Evolutionary conservation across 1,140 invertebrate genomes (phyloP), one percentile per base, ranked within the genome.

Genomic region (Ceratosolen solmsi): DNA sequence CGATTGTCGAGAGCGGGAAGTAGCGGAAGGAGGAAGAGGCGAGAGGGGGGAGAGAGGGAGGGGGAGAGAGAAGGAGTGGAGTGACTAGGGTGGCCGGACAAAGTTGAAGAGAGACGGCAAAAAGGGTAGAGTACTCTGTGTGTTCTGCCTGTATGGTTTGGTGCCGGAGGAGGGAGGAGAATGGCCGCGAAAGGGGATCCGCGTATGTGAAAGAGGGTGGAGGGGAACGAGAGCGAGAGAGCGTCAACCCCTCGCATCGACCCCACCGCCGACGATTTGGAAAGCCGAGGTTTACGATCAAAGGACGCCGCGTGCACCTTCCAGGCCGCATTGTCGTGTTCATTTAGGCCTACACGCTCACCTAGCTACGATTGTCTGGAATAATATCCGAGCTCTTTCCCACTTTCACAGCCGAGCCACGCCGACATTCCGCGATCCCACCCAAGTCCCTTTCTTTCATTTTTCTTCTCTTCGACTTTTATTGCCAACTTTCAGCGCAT

Each of bases 161-260:
- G 49, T 87, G 85, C 73, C 78, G 80, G 77, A 68, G 80, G 85
- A 46, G 79, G 80, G 54, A 58, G 54, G 54, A 25, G 4, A 22
- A 25, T 22, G 54, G 54, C n/a, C 36, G 38, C 41, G n/a, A 33
- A n/a, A 41, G 65, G 65, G 38, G 30, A 25, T 27, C 17, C 60
- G 70, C 1, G 70, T n/a, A n/a, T 1, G 49, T 33, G 63, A 8
- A 17, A 17, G n/a, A 51, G 25, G 38, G 15, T 13, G 41, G 51
- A 72, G 85, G 85, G 65, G 77, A 80, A 82, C 78, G 85, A 30
- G 81, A 80, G 87, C 85, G 85, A 85, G 86, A 85, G 86, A 84
- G 78, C 80, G 77, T 79, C 83, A 82, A 85, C 80, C 84, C 83
- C 41, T 65, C 73, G 46, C 65, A 68, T 82, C 81, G 80, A 83